Conservation (phyloP, 2,797 vertebrate species). For the Chrosomus eos region DNA sequence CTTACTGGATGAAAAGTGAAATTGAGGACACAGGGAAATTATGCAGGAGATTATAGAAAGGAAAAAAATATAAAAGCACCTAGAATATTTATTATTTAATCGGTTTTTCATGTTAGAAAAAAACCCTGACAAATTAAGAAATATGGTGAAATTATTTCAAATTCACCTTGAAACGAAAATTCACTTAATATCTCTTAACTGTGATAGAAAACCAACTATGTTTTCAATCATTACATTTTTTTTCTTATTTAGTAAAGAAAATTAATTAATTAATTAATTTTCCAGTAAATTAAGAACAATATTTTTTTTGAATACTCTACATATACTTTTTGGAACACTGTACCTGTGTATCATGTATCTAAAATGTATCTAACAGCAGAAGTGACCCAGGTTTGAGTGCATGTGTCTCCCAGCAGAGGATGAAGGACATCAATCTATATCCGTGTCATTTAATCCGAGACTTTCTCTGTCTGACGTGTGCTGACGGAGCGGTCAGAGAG, state of each 20-base stretch:
- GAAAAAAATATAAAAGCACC: no score
- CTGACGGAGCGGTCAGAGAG: constrained; percentile 10
- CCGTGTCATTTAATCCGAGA: constrained; percentile 4
- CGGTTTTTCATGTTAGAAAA: no score
- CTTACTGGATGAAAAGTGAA: neutral
- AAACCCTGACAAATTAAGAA: neutral
- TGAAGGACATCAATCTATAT: constrained; percentile 21
- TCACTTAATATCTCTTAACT: no score
- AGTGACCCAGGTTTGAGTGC: neutral
- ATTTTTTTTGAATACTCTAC: neutral
- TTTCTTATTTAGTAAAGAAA: neutral
- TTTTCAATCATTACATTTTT: neutral
- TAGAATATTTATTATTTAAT: no score
- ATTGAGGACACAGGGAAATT: neutral
- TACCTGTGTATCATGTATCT: neutral
- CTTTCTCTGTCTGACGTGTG: constrained; percentile 16
- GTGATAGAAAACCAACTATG: neutral
- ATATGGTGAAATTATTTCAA: neutral
- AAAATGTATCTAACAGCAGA: neutral
- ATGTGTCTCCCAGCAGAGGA: constrained; percentile 6
- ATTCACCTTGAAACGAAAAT: neutral
- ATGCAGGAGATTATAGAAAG: no score
- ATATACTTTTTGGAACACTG: neutral
- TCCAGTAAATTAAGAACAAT: neutral
- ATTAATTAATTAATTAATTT: no score